phyloP scores from a whole-genome alignment of 2,113 vertebrate species.

The Podiceps cristatus region DNA sequence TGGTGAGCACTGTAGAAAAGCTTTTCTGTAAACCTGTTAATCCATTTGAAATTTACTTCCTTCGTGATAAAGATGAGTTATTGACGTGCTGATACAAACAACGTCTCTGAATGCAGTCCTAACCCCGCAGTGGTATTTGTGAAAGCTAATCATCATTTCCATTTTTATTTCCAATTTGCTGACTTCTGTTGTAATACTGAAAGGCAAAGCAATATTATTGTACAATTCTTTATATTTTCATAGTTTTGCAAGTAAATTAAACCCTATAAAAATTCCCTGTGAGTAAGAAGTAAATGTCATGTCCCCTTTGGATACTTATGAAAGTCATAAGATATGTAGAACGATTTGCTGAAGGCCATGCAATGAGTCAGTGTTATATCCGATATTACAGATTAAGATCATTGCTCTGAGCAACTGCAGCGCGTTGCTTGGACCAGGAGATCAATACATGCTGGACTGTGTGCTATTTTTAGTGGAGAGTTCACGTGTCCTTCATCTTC shows the following conservation, averaged over 20 bases:
- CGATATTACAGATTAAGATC: background rate
- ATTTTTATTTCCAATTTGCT: background rate
- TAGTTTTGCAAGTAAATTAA: background rate
- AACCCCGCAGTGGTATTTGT: background rate
- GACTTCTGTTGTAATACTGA: background rate
- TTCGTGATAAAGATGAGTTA: background rate
- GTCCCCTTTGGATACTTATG: background rate
- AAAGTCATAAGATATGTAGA: background rate
- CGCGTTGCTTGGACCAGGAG: background rate
- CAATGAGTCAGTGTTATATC: background rate
- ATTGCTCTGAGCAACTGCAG: background rate
- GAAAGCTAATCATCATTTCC: background rate
- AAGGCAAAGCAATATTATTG: background rate
- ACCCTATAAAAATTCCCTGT: background rate
- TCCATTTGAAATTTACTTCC: conserved; percentile 6
- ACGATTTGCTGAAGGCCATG: background rate
- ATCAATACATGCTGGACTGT: background rate
- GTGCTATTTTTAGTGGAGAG: conserved; percentile 1
- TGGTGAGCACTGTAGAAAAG: background rate
- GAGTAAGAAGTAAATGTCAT: background rate
- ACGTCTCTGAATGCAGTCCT: background rate
- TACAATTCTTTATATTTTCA: background rate
- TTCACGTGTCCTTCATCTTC: background rate
- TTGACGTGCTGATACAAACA: background rate
- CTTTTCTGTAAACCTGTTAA: background rate